Percentiles rank a stretch among this genome's conserved stretches.
Evolutionary conservation across 1,140 invertebrate species (phyloP).

Genomic region (silkworm (Bombyx mori)): DNA sequence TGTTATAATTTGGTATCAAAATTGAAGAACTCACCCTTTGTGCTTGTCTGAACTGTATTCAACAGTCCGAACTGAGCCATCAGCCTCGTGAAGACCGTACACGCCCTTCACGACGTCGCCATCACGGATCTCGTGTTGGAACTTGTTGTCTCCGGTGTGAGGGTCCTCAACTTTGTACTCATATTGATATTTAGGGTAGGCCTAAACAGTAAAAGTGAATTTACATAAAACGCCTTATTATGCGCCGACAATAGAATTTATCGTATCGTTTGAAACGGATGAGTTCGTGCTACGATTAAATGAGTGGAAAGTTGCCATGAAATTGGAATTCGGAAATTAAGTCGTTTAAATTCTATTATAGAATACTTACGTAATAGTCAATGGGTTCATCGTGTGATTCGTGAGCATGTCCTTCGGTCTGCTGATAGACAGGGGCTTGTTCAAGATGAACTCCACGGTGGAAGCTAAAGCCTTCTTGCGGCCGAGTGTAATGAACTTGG

Average conservation of each 20-base stretch:
- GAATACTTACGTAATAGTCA: conserved; percentile 62
- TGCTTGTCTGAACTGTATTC: conserved; percentile 72
- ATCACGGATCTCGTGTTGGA: conserved; percentile 73
- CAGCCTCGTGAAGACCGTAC: conserved; percentile 72
- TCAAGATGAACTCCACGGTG: conserved; percentile 20
- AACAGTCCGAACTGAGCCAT: conserved; percentile 72
- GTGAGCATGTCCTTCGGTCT: conserved; percentile 27
- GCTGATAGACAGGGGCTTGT: conserved; percentile 16
- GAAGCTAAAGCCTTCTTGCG: conserved; percentile 18
- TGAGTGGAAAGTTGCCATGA: conserved; percentile 51
- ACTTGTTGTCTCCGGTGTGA: conserved; percentile 75
- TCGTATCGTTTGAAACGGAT: conserved; percentile 36
- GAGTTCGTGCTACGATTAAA: conserved; percentile 39
- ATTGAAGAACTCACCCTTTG: conserved; percentile 38
- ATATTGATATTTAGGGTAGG: conserved; percentile 75
- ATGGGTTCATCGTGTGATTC: conserved; percentile 51
- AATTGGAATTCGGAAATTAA: conserved; percentile 32
- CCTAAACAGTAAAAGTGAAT: conserved; percentile 42
- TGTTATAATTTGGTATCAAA: not conserved
- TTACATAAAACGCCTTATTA: conserved; percentile 22
- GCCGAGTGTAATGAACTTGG: conserved; percentile 16
- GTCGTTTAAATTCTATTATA: conserved; percentile 25
- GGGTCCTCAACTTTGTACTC: conserved; percentile 75
- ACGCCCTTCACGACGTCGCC: conserved; percentile 74
- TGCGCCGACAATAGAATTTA: conserved; percentile 19